Evolutionary conservation across 2,113 vertebrate species (phyloP).

Genomic region (Hemichromis elongatus): DNA sequence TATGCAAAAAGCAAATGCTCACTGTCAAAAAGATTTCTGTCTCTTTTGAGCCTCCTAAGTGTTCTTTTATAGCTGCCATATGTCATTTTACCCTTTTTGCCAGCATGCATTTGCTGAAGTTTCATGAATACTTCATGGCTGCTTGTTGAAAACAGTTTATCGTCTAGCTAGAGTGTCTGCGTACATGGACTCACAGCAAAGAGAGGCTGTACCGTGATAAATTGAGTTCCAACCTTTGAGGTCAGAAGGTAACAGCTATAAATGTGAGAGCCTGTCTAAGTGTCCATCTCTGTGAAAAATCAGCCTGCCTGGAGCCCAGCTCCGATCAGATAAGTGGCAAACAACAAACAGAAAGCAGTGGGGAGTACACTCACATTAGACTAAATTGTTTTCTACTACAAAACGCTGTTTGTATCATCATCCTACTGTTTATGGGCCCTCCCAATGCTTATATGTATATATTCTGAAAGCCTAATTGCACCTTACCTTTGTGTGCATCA

Average conservation of each 20-base stretch:
- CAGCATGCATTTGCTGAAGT: not conserved
- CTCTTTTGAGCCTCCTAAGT: not conserved
- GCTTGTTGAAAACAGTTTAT: not conserved
- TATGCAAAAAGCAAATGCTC: not conserved
- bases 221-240: not conserved
- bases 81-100: not conserved
- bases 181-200: not conserved
- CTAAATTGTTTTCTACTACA: not conserved
- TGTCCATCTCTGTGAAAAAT: not conserved
- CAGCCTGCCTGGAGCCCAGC: not conserved
- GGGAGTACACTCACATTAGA: not conserved
- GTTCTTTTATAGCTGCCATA: not conserved
- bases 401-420: not conserved
- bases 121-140: not conserved
- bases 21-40: not conserved
- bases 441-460: not conserved
- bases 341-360: not conserved
- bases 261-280: not conserved
- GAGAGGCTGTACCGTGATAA: not conserved
- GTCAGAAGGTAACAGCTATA: constrained; percentile 11
- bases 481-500: not conserved
- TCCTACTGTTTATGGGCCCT: not conserved
- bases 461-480: not conserved
- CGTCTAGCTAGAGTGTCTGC: not conserved
- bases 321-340: not conserved